A percentile compares a stretch with the other conserved stretches of the same genome.
Conservation (phyloP, 2,888 invertebrate species). For the Axea sp. region DNA sequence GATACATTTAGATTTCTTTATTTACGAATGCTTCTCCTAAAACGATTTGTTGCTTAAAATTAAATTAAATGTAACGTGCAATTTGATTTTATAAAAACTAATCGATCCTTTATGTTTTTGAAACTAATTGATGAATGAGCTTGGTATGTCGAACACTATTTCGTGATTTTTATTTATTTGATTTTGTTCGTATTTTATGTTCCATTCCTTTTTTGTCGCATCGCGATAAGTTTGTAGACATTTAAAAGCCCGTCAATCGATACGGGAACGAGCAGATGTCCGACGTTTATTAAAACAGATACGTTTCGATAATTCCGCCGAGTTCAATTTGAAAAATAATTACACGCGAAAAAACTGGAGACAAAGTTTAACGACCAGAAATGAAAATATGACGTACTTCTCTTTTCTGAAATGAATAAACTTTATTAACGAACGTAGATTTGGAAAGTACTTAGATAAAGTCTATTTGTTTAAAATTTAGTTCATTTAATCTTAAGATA, state of each 20-base stretch:
- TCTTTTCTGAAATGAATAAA: too few species aligned
- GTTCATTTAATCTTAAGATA: too few species aligned
- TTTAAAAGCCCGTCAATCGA: constrained; percentile 38
- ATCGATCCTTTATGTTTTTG: background rate
- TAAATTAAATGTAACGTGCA: too few species aligned
- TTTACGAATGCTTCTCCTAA: too few species aligned
- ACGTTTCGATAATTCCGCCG: constrained; percentile 31
- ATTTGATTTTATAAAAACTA: too few species aligned
- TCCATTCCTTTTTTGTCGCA: constrained; percentile 6
- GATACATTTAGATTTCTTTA: too few species aligned
- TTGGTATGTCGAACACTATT: constrained; percentile 2
- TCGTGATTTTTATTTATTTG: constrained; percentile 30
- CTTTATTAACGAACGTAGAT: too few species aligned
- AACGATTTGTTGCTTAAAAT: too few species aligned
- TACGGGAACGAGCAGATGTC: constrained; percentile 23
- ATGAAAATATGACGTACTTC: constrained; percentile 17
- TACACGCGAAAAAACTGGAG: constrained; percentile 2
- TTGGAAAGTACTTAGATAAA: too few species aligned
- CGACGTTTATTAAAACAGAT: constrained; percentile 43
- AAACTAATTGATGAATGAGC: background rate
- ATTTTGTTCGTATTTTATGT: constrained; percentile 7
- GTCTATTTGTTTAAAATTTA: too few species aligned
- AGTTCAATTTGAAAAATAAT: constrained; percentile 32
- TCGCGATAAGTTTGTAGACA: constrained; percentile 18
- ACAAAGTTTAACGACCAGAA: background rate